Evolutionary conservation across 2,888 invertebrate genomes (phyloP).

Genomic region (Eristalinus sepulchralis): DNA sequence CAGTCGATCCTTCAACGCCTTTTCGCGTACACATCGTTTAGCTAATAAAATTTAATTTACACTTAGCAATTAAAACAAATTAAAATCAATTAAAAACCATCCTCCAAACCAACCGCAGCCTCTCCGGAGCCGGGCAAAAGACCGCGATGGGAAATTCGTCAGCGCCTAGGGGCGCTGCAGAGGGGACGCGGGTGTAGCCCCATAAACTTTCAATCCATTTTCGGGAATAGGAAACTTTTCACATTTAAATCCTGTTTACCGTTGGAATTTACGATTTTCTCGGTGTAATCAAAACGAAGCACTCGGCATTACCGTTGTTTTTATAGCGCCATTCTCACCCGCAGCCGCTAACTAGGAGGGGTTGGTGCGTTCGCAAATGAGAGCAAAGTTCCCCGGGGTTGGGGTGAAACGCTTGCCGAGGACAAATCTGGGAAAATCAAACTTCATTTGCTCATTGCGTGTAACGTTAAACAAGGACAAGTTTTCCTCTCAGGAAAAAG

Average conservation of each 20-base stretch:
- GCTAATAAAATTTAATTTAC: constrained; percentile 50
- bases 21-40: not conserved
- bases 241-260: constrained; percentile 60
- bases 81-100: constrained; percentile 66
- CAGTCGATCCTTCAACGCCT: not conserved
- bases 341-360: constrained; percentile 12
- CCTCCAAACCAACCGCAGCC: constrained; percentile 3
- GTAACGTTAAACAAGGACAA: constrained; percentile 53
- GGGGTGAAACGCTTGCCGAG: constrained; percentile 16
- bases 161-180: too few species aligned
- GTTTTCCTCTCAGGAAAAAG: not conserved
- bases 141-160: too few species aligned
- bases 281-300: constrained; percentile 57
- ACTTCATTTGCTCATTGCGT: constrained; percentile 59
- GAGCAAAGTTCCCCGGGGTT: not conserved
- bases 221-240: constrained; percentile 55
- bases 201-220: constrained; percentile 65
- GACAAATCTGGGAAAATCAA: constrained; percentile 60
- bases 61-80: constrained; percentile 64
- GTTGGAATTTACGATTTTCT: constrained; percentile 44
- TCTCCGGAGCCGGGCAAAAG: not conserved
- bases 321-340: constrained; percentile 46
- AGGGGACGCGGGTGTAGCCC: not conserved
- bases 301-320: constrained; percentile 54
- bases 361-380: not conserved